These are phyloP conservation scores for Falco rusticolus DNA, from an alignment of 2,797 vertebrate species.

Conservation along the genomic window DNA sequence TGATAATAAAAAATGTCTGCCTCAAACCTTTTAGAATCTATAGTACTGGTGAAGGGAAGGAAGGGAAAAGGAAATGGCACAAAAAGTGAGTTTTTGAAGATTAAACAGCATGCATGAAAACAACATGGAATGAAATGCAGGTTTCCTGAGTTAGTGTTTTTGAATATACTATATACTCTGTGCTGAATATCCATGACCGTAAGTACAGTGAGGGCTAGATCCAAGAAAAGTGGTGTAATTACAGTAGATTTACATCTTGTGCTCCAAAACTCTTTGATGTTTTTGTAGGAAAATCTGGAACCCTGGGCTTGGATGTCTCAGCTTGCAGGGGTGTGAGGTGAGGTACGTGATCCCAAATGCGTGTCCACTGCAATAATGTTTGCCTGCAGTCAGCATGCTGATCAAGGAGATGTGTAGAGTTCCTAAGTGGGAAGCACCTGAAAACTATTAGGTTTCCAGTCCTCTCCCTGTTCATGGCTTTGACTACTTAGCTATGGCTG, in stretches of 20 bases:
- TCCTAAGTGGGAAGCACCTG: not conserved
- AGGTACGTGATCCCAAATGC: not conserved
- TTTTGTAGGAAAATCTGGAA: not conserved
- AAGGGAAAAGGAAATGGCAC: not conserved
- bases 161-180: not conserved
- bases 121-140: not conserved
- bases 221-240: not conserved
- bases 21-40: not conserved
- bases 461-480: not conserved
- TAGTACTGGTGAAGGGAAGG: not conserved
- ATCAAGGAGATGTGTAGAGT: not conserved
- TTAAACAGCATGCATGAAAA: not conserved
- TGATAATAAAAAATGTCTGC: not conserved
- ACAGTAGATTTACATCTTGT: not conserved
- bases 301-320: not conserved
- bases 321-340: rapidly evolving
- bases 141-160: not conserved
- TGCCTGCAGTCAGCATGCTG: not conserved
- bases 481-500: not conserved
- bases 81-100: not conserved
- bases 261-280: not conserved
- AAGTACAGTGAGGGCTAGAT: not conserved
- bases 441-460: not conserved
- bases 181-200: not conserved
- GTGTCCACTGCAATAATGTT: not conserved